Conservation (phyloP, 2,113 vertebrate genomes). For the Elgaria multicarinata region DNA sequence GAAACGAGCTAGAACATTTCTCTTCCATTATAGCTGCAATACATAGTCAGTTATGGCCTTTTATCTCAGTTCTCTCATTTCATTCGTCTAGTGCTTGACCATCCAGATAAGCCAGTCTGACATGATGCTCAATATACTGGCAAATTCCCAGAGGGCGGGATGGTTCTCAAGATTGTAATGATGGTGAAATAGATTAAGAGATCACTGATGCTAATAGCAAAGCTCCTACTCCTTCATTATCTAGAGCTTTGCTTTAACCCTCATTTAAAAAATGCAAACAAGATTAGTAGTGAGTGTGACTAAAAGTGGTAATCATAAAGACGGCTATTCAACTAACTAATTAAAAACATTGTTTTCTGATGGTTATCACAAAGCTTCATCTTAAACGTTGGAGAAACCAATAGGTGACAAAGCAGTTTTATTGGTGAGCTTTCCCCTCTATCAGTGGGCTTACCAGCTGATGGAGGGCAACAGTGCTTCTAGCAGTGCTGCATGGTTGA, state of each 20-base stretch:
- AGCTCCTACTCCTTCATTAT: not conserved
- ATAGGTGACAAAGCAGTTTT: too few species aligned
- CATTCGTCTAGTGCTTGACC: not conserved
- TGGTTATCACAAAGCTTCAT: not conserved
- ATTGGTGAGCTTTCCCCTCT: too few species aligned
- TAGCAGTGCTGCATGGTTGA: not conserved
- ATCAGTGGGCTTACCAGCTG: not conserved
- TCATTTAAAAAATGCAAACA: not conserved
- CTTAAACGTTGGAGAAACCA: not conserved
- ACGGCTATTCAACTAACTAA: not conserved
- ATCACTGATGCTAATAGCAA: not conserved
- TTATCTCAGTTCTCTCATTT: slow-evolving; percentile 4
- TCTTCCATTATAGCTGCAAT: not conserved
- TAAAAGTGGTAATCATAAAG: not conserved
- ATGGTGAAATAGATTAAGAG: slow-evolving; percentile 26
- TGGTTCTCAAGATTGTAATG: slow-evolving; percentile 18
- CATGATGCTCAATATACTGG: not conserved
- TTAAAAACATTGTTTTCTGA: not conserved
- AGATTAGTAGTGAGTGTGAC: not conserved
- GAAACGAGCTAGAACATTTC: not conserved
- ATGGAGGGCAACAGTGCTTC: not conserved
- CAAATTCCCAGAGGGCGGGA: not conserved
- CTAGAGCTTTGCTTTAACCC: not conserved
- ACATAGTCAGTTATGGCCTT: not conserved
- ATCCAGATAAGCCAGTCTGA: slow-evolving; percentile 16